A percentile compares a stretch with the other conserved stretches of the same genome.
These are phyloP conservation scores for Rhingia rostrata DNA, from an alignment of 2,888 invertebrate genomes.

Conservation along the genomic window DNA sequence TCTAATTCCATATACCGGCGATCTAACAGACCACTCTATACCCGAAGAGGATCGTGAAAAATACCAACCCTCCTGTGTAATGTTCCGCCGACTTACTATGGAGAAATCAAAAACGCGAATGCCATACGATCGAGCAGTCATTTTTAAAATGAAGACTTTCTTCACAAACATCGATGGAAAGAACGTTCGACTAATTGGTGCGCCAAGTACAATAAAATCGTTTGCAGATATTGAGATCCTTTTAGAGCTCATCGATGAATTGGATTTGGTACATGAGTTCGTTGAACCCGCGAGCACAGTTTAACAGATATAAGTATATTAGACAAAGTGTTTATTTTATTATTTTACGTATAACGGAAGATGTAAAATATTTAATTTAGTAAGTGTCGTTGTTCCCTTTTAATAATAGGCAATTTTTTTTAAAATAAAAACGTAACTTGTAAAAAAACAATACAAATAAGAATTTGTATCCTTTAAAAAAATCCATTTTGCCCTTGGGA, in stretches of 20 bases:
- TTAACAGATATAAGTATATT: conserved; percentile 30
- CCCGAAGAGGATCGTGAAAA: conserved; percentile 80
- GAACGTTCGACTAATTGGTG: conserved; percentile 82
- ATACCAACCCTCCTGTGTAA: conserved; percentile 82
- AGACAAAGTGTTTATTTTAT: conserved; percentile 16
- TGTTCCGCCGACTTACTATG: conserved; percentile 80
- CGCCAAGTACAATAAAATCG: conserved; percentile 80
- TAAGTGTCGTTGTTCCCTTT: conserved; percentile 48
- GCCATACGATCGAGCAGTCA: conserved; percentile 82
- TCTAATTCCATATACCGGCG: conserved; percentile 80
- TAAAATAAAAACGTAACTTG: conserved; percentile 46
- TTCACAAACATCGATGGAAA: conserved; percentile 83
- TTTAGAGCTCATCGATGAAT: conserved; percentile 82
- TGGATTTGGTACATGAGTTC: conserved; percentile 80
- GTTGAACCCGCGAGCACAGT: conserved; percentile 77
- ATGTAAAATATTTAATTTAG: conserved; percentile 60
- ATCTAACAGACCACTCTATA: conserved; percentile 80
- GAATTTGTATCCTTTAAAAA: conserved; percentile 35
- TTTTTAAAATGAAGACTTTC: conserved; percentile 82
- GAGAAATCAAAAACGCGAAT: conserved; percentile 78
- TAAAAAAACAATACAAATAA: conserved; percentile 43
- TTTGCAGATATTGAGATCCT: conserved; percentile 81
- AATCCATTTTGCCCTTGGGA: conserved; percentile 12
- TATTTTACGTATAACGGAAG: conserved; percentile 52
- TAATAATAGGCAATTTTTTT: conserved; percentile 63